Evolutionary conservation across 2,888 invertebrate species (phyloP), one percentile per base, ranked within the genome.

Genomic region (Amphimallon solstitiale): DNA sequence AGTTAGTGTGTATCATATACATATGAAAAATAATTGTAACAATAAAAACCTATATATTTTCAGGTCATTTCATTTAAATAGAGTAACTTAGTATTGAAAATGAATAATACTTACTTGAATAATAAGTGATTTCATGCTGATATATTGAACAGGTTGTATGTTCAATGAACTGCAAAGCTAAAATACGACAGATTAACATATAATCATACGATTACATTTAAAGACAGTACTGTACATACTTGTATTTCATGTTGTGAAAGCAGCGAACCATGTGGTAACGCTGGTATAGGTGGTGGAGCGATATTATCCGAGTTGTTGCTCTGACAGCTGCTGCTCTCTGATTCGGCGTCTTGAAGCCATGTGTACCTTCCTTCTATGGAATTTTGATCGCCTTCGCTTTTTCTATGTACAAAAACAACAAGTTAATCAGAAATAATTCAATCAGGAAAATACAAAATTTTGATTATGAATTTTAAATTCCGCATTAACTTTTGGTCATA

Each of bases 361-460:
- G 85, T 93, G 93, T 84, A 92, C 89, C 85, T 94, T 94, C 87
- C 92, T 90, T 87, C 93, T 88, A 85, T 92, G 89, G 87, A 94
- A 93, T 85, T 91, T 91, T 85, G 91, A 88, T 84, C 88, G 87
- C 85, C 86, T 88, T 88, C 90, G 84, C 84, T 89, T 87, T 88
- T 90, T 90, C 91, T 91, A 83, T 67, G 38, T 15, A 14, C 43
- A 17, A 54, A 48, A 29, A 40, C 62, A 14, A n/a, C n/a, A n/a
- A n/a, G n/a, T n/a, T n/a, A n/a, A n/a, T n/a, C n/a, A n/a, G n/a
- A n/a, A n/a, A n/a, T n/a, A n/a, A n/a, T n/a, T n/a, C n/a, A n/a
- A n/a, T n/a, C n/a, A n/a, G n/a, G n/a, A n/a, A n/a, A n/a, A n/a
- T n/a, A n/a, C n/a, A n/a, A n/a, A n/a, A n/a, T n/a, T n/a, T n/a